Percentiles rank a stretch among this genome's conserved stretches.
These are phyloP conservation scores for Pardosa pseudoannulata DNA, from an alignment of 2,888 invertebrate genomes.

Conservation along the genomic window DNA sequence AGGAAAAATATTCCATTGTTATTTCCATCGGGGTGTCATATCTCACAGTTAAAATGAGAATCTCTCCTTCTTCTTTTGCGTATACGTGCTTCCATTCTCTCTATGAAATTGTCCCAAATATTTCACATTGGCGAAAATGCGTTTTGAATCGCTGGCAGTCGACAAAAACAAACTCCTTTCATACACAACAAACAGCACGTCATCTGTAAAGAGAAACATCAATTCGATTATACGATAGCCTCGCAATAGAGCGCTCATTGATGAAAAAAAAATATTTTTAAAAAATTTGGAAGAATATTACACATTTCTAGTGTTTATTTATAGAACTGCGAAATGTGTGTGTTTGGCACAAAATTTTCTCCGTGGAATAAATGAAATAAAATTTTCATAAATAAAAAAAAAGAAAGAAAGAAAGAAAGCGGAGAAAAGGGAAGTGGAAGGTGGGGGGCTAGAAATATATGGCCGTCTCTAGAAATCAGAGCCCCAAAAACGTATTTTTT, in stretches of 20 bases:
- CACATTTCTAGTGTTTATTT: slow-evolving; percentile 43
- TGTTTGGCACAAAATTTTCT: slow-evolving; percentile 23
- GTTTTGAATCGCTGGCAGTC: slow-evolving; percentile 49
- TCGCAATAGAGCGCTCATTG: not conserved
- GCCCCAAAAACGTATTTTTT: slow-evolving; percentile 2
- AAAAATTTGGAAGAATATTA: not conserved
- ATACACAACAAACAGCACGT: not conserved
- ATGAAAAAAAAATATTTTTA: no score
- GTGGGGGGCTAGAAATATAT: slow-evolving; percentile 24
- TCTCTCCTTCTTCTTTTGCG: not conserved
- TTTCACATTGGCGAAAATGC: slow-evolving; percentile 30
- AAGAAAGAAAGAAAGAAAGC: no score
- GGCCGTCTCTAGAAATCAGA: slow-evolving; percentile 56
- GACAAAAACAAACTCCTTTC: slow-evolving; percentile 1
- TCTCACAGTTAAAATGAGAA: not conserved
- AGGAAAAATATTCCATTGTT: not conserved
- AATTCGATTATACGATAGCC: slow-evolving; percentile 58
- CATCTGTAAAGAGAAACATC: slow-evolving; percentile 35
- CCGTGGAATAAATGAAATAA: slow-evolving; percentile 49
- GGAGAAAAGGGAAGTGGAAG: no score
- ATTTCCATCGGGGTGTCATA: not conserved
- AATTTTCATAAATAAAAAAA: slow-evolving; percentile 27
- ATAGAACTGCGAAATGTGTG: slow-evolving; percentile 38
- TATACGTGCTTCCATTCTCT: no score
- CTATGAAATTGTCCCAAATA: not conserved